Evolutionary conservation across 1,140 invertebrate genomes (phyloP), one percentile per base, ranked within the genome.

Genomic region (Bombus soroeensis): DNA sequence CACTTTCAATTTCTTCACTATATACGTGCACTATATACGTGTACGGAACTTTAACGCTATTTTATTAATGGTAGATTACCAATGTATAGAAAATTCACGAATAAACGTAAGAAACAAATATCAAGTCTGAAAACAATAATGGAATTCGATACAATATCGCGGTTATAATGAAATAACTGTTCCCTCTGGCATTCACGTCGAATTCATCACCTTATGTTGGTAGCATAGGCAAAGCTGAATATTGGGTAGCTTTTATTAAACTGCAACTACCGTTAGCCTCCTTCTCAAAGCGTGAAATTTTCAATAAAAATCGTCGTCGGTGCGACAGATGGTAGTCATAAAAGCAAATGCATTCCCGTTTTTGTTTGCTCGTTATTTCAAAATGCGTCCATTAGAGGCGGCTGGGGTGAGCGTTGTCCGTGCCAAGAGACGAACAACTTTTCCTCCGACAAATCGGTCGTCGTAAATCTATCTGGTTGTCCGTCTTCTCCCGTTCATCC

Each of bases 351-450:
- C 88, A 71, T 71, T 59, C 73, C 73, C 81, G 75, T 93, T 91
- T 39, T 93, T 91, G 88, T 92, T 93, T 91, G 87, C 91, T 94
- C 92, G 86, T 94, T 93, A 94, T 92, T 93, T 93, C 90, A 90
- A 90, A 89, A 88, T 90, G 89, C 88, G 86, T 89, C 91, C 92
- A 93, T 93, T 94, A 94, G 87, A 71, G 85, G 72, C 8, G 68
- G 73, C 4, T 22, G 22, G 53, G 70, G 64, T 78, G 81, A 78
- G 59, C 68, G 71, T n/a, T 75, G 83, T 66, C 66, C n/a, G 83
- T 83, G 76, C 86, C 88, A 89, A 90, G 84, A 89, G 82, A 90
- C 77, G 87, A 72, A 32, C 66, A 93, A 94, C 84, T 88, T 94
- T 92, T 89, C 64, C 32, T 71, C 83, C 15, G 90, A 94, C 90